Conservation (phyloP, 53 echinoderm and acorn worm species). For the Apostichopus leukothele region DNA sequence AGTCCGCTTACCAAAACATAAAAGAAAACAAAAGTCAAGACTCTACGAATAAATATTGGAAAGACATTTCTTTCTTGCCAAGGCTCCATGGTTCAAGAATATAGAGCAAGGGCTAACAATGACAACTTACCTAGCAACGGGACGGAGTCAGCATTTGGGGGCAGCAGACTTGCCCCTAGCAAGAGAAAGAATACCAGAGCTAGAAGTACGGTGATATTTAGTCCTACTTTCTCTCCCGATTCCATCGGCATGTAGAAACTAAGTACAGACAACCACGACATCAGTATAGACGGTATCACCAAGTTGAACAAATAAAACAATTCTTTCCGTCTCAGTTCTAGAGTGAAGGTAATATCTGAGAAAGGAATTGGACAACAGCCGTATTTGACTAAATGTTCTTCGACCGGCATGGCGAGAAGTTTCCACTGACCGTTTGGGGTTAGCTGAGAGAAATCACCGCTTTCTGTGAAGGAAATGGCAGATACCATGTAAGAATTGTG, state of each 20-base stretch:
- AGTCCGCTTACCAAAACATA: too few species aligned
- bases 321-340: constrained; percentile 73
- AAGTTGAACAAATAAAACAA: constrained; percentile 90
- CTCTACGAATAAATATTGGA: too few species aligned
- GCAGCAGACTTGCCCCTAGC: constrained; percentile 79
- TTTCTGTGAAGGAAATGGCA: constrained; percentile 44
- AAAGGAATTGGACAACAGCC: constrained; percentile 86
- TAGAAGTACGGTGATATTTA: constrained; percentile 86
- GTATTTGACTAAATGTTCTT: constrained; percentile 67
- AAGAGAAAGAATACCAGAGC: constrained; percentile 87
- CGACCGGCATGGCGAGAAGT: constrained; percentile 74
- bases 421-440: constrained; percentile 88
- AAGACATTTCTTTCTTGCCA: too few species aligned
- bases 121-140: constrained; percentile 69
- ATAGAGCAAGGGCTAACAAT: too few species aligned
- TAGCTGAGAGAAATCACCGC: constrained; percentile 73
- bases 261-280: constrained; percentile 77
- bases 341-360: constrained; percentile 79
- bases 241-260: constrained; percentile 82
- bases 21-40: too few species aligned
- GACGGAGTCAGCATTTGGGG: constrained; percentile 82
- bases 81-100: too few species aligned
- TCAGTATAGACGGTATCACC: constrained; percentile 77
- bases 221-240: constrained; percentile 86
- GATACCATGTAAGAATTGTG: background rate